Evolutionary conservation across 92 coral and sea anemone species (phyloP).

Genomic region (Siderastrea siderea): DNA sequence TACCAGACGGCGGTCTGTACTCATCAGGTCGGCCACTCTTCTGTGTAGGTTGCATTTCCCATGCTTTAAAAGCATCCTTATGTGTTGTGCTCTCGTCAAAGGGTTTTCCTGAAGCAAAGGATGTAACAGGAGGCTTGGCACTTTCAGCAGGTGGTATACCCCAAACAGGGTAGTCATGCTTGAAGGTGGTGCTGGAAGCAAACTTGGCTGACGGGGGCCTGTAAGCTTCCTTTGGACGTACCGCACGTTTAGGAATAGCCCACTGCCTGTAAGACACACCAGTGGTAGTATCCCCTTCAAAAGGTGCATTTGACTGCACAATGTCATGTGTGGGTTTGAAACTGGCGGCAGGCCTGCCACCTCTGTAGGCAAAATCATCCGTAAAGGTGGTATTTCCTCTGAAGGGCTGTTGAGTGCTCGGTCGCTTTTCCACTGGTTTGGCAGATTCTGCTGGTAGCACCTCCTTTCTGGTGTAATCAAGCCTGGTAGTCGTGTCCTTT

Average conservation of each 20-base stretch:
- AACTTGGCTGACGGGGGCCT: conserved; percentile 91
- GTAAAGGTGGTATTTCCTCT: conserved; percentile 92
- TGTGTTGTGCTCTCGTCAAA: conserved; percentile 97
- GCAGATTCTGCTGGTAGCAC: conserved; percentile 88
- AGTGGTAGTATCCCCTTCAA: conserved; percentile 94
- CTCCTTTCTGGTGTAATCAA: conserved; percentile 94
- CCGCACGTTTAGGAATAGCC: conserved; percentile 85
- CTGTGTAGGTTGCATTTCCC: conserved; percentile 82
- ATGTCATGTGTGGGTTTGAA: conserved; percentile 91
- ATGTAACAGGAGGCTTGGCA: conserved; percentile 88
- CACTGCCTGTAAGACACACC: conserved; percentile 84
- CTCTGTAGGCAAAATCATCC: conserved; percentile 90
- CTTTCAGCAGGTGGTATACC: conserved; percentile 89
- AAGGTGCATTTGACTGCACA: conserved; percentile 87
- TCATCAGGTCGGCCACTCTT: conserved; percentile 80
- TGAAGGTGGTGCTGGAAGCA: conserved; percentile 91
- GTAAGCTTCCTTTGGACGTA: conserved; percentile 85
- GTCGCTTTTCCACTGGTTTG: conserved; percentile 86
- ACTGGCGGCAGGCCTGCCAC: conserved; percentile 92
- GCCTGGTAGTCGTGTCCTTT: conserved; percentile 92
- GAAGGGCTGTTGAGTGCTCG: conserved; percentile 86
- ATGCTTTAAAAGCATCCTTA: conserved; percentile 90
- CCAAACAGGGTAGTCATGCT: conserved; percentile 94
- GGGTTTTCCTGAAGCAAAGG: conserved; percentile 92
- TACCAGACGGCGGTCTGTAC: conserved; percentile 92